These are phyloP conservation scores for Drosophila micromelanica DNA, from an alignment of 1,140 invertebrate genomes.

Conservation along the genomic window DNA sequence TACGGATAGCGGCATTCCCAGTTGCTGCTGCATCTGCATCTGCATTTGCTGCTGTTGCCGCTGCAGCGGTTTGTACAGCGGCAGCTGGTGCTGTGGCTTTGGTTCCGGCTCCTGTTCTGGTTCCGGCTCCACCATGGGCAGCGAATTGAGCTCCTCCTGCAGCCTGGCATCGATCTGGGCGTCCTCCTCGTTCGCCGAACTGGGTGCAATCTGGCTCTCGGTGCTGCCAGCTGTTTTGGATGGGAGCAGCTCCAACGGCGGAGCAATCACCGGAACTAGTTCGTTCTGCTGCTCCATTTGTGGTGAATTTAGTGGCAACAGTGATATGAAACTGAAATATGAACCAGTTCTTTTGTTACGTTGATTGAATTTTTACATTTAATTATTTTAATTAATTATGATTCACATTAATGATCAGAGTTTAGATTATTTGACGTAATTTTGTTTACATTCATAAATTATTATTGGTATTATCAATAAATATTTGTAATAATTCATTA, in stretches of 20 bases:
- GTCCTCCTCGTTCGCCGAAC: conserved; percentile 8
- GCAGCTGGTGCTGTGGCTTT: background rate
- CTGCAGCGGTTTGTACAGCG: background rate
- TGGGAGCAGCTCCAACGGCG: no score
- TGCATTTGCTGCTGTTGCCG: background rate
- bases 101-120: background rate
- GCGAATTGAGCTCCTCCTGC: conserved; percentile 47
- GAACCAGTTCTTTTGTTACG: no score
- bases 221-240: no score
- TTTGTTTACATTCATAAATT: no score
- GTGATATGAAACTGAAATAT: background rate
- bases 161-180: conserved; percentile 52
- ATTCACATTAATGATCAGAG: no score
- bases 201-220: no score
- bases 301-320: background rate
- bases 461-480: no score
- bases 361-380: no score
- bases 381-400: no score
- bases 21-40: background rate
- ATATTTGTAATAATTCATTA: no score
- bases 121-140: conserved; percentile 49
- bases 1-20: no score
- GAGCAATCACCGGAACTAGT: background rate
- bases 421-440: no score
- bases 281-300: background rate